Base-by-base conservation (phyloP, 2,797 vertebrate species). In the Hozukius guyotensis region DNA sequence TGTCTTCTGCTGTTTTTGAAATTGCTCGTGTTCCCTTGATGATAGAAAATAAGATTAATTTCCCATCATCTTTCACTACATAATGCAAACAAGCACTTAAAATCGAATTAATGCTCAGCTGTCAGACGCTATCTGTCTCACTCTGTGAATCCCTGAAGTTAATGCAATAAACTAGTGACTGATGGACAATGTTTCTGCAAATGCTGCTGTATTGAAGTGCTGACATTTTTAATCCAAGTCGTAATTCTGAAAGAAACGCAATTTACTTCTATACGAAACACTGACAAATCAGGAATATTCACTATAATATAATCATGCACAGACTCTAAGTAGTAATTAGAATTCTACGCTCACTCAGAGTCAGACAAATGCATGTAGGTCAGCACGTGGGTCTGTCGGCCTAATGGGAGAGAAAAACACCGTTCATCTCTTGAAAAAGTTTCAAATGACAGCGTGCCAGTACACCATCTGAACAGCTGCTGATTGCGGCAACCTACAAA, bases 381-480 rank as follows among this genome's bases (percentile, higher is more conserved):
- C 83, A 84, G 67, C 2, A 12, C 6, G 18, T 62, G n/a, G 53
- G 46, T 77, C 38, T 49, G 68, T 64, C 27, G 12, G 63, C 20
- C 72, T 84, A 80, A 64, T 76, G 77, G 57, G 60, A 75, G 59
- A 77, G 52, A 76, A 78, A 81, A 80, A 84, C 36, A 76, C 12
- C 0, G 27, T 80, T 87, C 76, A 73, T 87, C 72, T 85, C 57
- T 75, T 86, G 85, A 88, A 79, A 90, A 84, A 73, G 32, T 81
- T 89, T 88, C 78, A 77, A 82, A 81, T 89, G 85, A 84, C 77
- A 81, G 34, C 27, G 53, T 80, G 88, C 82, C 89, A 88, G 67
- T 13, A 20, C 69, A 46, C 83, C 83, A 84, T 92, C 89, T 93
- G 90, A 72, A 89, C 66, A 84, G 87, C 84, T 62, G 67, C 89